phyloP scores from a whole-genome alignment of 2,113 vertebrate species.

The Butorides virescens region DNA sequence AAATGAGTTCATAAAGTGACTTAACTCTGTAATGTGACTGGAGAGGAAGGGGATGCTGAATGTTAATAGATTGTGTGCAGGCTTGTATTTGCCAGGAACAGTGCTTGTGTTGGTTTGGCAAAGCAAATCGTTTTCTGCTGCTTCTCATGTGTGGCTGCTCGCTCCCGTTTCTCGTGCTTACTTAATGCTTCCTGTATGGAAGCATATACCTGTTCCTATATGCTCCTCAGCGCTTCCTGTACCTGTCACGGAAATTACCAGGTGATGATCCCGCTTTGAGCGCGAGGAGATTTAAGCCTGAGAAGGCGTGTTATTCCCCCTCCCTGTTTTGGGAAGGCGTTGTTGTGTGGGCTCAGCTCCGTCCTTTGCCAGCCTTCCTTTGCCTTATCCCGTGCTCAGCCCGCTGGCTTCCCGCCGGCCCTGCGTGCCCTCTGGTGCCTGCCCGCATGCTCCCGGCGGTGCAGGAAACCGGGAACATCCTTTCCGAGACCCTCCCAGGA shows the following conservation, averaged over 20 bases:
- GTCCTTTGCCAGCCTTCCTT: conserved; percentile 22
- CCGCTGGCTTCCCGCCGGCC: neutral
- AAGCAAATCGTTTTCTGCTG: neutral
- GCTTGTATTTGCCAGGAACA: neutral
- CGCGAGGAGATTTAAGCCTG: neutral
- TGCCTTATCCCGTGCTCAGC: conserved; percentile 18
- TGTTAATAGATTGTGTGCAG: neutral
- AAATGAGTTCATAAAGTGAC: neutral
- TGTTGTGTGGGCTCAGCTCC: neutral
- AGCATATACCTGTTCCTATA: neutral
- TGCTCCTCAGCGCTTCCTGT: neutral
- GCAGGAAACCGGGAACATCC: conserved; percentile 22
- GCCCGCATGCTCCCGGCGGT: neutral
- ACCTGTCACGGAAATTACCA: neutral
- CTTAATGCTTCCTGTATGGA: neutral
- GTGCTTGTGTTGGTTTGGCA: neutral
- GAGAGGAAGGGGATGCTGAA: neutral
- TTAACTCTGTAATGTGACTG: neutral
- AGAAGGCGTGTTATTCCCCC: fast-evolving
- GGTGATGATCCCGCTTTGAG: neutral
- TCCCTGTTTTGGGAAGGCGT: neutral
- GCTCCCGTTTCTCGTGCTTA: neutral
- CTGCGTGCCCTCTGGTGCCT: neutral
- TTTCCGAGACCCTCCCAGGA: conserved; percentile 36
- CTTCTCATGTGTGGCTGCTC: neutral